A percentile compares a stretch with the other conserved stretches of the same genome.
These are phyloP conservation scores for Eulemur coronatus DNA, from an alignment of 2,797 vertebrate species.

Conservation along the genomic window DNA sequence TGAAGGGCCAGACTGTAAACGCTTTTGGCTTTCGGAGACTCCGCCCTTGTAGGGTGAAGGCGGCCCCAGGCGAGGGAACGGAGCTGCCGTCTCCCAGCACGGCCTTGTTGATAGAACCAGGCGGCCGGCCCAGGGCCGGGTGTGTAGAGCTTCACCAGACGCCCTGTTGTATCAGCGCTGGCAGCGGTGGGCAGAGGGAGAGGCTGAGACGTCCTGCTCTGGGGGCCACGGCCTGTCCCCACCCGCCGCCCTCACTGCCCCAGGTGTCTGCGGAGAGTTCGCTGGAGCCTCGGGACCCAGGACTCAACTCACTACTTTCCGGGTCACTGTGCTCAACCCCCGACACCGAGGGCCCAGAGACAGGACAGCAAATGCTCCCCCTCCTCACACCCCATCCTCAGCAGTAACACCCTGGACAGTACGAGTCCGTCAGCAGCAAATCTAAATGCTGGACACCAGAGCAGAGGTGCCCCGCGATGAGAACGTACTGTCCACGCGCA, in stretches of 20 bases:
- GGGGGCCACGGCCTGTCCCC: too few species aligned
- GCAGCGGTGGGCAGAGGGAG: rapidly evolving
- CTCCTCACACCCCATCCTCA: too few species aligned
- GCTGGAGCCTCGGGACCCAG: background rate
- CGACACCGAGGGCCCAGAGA: background rate
- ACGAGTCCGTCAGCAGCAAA: background rate
- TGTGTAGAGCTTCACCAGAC: too few species aligned
- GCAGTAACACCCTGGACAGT: rapidly evolving
- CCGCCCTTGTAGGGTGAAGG: background rate
- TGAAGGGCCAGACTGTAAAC: background rate
- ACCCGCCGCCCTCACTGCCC: too few species aligned
- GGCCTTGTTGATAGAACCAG: background rate
- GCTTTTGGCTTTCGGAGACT: background rate
- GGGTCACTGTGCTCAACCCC: rapidly evolving
- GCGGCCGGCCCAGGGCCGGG: background rate
- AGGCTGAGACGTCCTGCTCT: background rate
- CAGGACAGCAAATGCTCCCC: too few species aligned
- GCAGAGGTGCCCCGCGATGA: background rate
- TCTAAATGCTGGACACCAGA: background rate
- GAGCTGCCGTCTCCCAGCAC: background rate
- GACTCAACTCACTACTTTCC: rapidly evolving
- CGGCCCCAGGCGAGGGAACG: background rate
- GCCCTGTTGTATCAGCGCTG: rapidly evolving
- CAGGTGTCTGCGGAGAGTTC: background rate
- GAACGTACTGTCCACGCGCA: background rate